Evolutionary conservation across 30 jellyfish, hydroid and myxozoan species (phyloP), one percentile per base, ranked within the genome.

Genomic region (Mastigias papua): DNA sequence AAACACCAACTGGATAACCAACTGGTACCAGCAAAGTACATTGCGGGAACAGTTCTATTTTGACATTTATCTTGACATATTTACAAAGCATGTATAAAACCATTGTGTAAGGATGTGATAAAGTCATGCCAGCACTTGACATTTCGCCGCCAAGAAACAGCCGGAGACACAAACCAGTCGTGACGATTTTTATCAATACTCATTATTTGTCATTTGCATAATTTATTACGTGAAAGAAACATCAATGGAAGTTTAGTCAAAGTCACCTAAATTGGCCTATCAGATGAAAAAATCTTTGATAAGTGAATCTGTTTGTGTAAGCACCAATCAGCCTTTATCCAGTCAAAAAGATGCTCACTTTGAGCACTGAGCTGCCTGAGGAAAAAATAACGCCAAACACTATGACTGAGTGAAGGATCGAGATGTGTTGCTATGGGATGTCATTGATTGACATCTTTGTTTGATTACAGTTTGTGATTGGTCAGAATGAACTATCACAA

Each of bases 381-480:
- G n/a, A n/a, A n/a, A n/a, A n/a, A n/a, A n/a, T n/a, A n/a, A n/a
- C n/a, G n/a, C n/a, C n/a, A n/a, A n/a, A n/a, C n/a, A n/a, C 42
- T 35, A 2, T 35, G 21, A 65, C 49, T 65, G 3, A 17, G 5
- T 65, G 13, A 4, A 26, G 54, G 54, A 42, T 42, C 26, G 26
- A 69, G 26, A 69, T 23, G 48, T 72, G 83, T 72, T 35, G 83
- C 83, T 35, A 72, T 35, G 83, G 83, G 83, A 33, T 69, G 20
- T 28, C 58, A 3, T 34, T 72, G 83, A 72, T 35, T 72, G 83
- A 72, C 83, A 31, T 35, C 66, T 1, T 34, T 72, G 80, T 72
- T 72, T 49, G 31, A 72, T 72, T 72, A 34, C 83, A 37, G 22
- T 72, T 46, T 72, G 69, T 72, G 83, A 72, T 72, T 72, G 83